Evolutionary conservation across 2,888 invertebrate species (phyloP).

Genomic region (Malthinus seriepunctatus): DNA sequence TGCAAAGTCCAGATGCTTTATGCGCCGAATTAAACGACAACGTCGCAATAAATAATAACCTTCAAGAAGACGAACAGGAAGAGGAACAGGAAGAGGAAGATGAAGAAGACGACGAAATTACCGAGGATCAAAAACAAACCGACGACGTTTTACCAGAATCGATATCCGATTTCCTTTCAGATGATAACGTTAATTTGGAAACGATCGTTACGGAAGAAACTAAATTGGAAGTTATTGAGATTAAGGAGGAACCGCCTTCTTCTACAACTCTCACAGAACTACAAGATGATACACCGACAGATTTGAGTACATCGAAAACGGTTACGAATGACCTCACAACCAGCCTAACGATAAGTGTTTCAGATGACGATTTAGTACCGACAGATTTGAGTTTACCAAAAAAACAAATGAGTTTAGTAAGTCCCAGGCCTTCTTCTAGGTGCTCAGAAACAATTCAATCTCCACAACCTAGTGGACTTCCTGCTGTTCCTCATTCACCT

Average conservation of each 20-base stretch:
- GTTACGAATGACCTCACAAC: slow-evolving; percentile 12
- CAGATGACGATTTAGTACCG: slow-evolving; percentile 56
- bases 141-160: not conserved
- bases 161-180: not conserved
- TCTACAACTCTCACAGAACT: not conserved
- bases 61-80: not conserved
- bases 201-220: not conserved
- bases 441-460: slow-evolving; percentile 75
- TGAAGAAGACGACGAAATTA: slow-evolving; percentile 36
- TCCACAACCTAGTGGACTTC: slow-evolving; percentile 72
- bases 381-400: slow-evolving; percentile 65
- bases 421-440: slow-evolving; percentile 66
- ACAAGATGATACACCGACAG: slow-evolving; percentile 40
- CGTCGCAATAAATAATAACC: slow-evolving; percentile 7
- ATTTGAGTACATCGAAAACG: slow-evolving; percentile 40
- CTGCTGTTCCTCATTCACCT: slow-evolving; percentile 71
- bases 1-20: slow-evolving; percentile 52
- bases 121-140: not conserved
- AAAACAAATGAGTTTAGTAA: slow-evolving; percentile 43
- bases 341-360: slow-evolving; percentile 15
- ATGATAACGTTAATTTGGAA: not conserved
- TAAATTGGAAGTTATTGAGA: not conserved
- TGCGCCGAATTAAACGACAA: slow-evolving; percentile 9
- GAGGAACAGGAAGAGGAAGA: slow-evolving; percentile 17
- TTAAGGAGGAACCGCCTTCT: not conserved